These are phyloP conservation scores for Gnatocerus cornutus DNA, from an alignment of 2,888 invertebrate genomes.

Conservation along the genomic window DNA sequence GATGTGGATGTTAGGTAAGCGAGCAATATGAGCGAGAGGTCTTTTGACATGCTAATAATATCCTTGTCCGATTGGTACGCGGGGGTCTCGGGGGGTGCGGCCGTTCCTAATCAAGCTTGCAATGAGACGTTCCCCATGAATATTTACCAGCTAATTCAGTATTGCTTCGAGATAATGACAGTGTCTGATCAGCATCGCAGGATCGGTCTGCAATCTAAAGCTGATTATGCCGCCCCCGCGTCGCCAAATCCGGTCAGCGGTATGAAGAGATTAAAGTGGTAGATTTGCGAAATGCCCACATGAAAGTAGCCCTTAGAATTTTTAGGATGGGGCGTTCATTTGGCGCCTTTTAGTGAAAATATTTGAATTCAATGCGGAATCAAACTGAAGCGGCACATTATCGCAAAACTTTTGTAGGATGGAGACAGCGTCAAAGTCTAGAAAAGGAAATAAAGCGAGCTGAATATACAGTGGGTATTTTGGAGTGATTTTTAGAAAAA, in stretches of 20 bases:
- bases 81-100: slow-evolving; percentile 56
- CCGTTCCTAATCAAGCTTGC: slow-evolving; percentile 65
- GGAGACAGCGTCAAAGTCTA: no score
- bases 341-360: no score
- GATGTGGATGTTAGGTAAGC: slow-evolving; percentile 42
- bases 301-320: background rate
- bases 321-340: no score
- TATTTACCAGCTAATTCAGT: slow-evolving; percentile 69
- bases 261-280: background rate
- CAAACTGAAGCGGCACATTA: no score
- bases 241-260: slow-evolving; percentile 42
- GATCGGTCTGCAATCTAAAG: slow-evolving; percentile 62
- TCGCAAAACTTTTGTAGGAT: no score
- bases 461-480: no score
- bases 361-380: no score
- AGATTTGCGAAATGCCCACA: background rate
- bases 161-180: slow-evolving; percentile 67
- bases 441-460: no score
- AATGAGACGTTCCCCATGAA: slow-evolving; percentile 73
- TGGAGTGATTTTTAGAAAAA: no score
- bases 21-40: slow-evolving; percentile 54
- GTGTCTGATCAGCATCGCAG: slow-evolving; percentile 62
- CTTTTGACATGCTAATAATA: slow-evolving; percentile 62
- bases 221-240: slow-evolving; percentile 65
- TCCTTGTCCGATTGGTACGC: slow-evolving; percentile 56